These are phyloP conservation scores for Scatophagus argus DNA, from an alignment of 2,113 vertebrate genomes.

Conservation along the genomic window DNA sequence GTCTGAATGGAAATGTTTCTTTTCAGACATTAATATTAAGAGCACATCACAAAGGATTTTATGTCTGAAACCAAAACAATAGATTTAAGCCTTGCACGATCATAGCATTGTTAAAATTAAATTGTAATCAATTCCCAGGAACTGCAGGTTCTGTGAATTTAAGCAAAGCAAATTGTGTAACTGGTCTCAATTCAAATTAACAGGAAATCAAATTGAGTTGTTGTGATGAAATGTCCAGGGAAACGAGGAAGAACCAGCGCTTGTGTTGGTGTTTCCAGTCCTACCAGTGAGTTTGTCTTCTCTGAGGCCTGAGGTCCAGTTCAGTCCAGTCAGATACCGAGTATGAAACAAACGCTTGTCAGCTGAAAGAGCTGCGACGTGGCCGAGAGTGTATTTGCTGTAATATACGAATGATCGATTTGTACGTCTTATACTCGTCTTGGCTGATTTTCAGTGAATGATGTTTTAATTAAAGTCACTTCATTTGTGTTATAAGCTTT, in stretches of 20 bases:
- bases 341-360: constrained; percentile 9
- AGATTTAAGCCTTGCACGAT: too few species aligned
- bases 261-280: constrained; percentile 15
- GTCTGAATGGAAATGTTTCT: not conserved
- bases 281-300: not conserved
- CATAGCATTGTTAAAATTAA: too few species aligned
- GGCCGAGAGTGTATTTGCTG: not conserved
- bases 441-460: constrained; percentile 28
- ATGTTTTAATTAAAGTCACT: constrained; percentile 54
- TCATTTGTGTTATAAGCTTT: constrained; percentile 57
- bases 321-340: not conserved
- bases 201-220: too few species aligned
- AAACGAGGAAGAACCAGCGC: not conserved
- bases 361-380: not conserved
- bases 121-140: too few species aligned
- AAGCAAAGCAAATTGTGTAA: too few species aligned
- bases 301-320: not conserved
- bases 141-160: too few species aligned
- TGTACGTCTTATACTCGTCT: constrained; percentile 24
- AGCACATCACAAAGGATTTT: too few species aligned
- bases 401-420: constrained; percentile 1
- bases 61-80: too few species aligned
- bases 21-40: too few species aligned
- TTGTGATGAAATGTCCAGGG: too few species aligned
- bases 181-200: too few species aligned